phyloP scores from a whole-genome alignment of 2,797 vertebrate genomes.

The Acanthopagrus latus region DNA sequence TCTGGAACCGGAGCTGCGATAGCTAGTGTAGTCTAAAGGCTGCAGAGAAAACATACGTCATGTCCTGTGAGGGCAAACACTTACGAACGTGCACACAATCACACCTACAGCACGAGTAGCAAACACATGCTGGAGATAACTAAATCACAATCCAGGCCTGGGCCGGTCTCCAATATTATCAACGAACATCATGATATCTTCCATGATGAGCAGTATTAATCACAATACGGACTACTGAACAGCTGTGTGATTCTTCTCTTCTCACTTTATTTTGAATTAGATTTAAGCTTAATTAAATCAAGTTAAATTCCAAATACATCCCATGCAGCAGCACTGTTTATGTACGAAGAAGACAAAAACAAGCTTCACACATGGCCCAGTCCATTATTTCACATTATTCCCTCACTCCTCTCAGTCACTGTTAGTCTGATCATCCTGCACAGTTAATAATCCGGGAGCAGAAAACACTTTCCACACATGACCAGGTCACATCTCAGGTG shows the following conservation, averaged over 20 bases:
- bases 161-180: too few species aligned
- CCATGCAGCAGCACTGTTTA: slow-evolving; percentile 1
- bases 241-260: too few species aligned
- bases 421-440: not conserved
- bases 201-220: too few species aligned
- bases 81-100: not conserved
- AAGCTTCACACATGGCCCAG: not conserved
- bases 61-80: not conserved
- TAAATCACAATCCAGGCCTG: not conserved
- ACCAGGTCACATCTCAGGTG: not conserved
- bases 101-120: not conserved
- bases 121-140: not conserved
- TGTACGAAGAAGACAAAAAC: not conserved
- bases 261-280: not conserved
- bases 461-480: not conserved
- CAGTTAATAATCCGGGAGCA: not conserved
- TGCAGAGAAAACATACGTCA: slow-evolving; percentile 71
- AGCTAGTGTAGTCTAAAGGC: slow-evolving; percentile 91
- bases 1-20: slow-evolving; percentile 90
- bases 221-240: too few species aligned
- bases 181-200: too few species aligned
- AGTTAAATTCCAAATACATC: not conserved
- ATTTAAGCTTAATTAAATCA: too few species aligned
- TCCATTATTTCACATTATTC: slow-evolving; percentile 4
- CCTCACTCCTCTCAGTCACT: not conserved